Evolutionary conservation across 2,888 invertebrate genomes (phyloP).

Genomic region (Deroplatys truncata): DNA sequence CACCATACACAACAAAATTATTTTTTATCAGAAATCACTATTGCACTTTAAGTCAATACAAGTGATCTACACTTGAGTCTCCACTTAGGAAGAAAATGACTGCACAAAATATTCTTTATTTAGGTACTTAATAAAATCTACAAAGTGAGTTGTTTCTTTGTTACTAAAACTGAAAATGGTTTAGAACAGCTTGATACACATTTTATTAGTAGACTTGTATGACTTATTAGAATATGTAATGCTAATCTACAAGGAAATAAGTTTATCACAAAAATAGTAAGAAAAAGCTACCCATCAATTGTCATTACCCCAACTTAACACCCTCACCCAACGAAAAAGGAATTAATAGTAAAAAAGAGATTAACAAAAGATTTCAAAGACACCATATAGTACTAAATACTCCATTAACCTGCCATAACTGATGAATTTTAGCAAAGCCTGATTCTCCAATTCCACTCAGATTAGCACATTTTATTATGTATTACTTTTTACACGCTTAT

Average conservation of each 20-base stretch:
- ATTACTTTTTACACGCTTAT: background rate
- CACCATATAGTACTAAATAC: background rate
- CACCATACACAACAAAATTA: too few species aligned
- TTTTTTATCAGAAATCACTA: too few species aligned
- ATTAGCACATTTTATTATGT: background rate
- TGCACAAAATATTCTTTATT: too few species aligned
- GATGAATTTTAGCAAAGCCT: background rate
- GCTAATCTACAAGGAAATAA: background rate
- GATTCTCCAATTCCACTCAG: conserved; percentile 11
- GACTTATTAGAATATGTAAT: background rate
- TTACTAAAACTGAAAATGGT: background rate
- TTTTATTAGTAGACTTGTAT: background rate
- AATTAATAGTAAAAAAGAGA: background rate
- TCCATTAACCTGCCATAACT: background rate
- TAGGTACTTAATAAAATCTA: too few species aligned
- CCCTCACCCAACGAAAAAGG: background rate
- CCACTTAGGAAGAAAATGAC: too few species aligned
- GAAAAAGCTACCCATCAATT: background rate
- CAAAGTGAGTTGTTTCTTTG: too few species aligned
- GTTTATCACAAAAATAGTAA: background rate
- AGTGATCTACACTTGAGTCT: too few species aligned
- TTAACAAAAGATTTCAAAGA: background rate
- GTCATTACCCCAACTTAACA: background rate
- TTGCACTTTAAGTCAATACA: too few species aligned
- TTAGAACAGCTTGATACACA: background rate